Conservation (phyloP, 2,797 vertebrate species). For the Notoglanidium macrostoma region DNA sequence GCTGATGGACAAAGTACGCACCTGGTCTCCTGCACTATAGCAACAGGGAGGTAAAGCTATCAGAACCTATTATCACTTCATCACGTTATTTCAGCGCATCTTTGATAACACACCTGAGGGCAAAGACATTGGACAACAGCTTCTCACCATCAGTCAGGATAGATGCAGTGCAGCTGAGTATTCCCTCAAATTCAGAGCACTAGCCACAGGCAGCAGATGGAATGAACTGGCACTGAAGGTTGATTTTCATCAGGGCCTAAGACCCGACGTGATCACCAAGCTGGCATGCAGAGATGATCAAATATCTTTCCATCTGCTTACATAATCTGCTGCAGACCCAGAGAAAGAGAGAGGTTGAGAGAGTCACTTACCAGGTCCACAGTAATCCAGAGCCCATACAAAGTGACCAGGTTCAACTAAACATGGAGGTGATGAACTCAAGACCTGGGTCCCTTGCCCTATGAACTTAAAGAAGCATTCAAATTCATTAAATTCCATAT, state of each 20-base stretch:
- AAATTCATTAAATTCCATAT: neutral
- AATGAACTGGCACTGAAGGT: constrained; percentile 27
- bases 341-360: neutral
- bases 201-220: constrained; percentile 13
- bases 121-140: neutral
- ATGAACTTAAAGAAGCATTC: neutral
- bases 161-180: neutral
- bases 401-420: neutral
- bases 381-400: neutral
- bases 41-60: neutral
- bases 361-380: neutral
- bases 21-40: neutral
- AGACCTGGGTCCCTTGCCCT: neutral
- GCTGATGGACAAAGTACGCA: neutral
- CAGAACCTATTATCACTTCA: neutral
- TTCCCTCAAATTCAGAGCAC: neutral
- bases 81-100: neutral
- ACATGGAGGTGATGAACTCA: neutral
- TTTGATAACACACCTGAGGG: neutral
- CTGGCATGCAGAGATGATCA: neutral
- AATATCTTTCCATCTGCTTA: constrained; percentile 5
- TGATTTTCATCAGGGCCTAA: constrained; percentile 3
- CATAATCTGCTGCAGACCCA: neutral
- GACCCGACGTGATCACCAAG: neutral
- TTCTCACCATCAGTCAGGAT: neutral